These are phyloP conservation scores for Cremastinae sp. DNA, from an alignment of 2,888 invertebrate genomes.

Conservation along the genomic window DNA sequence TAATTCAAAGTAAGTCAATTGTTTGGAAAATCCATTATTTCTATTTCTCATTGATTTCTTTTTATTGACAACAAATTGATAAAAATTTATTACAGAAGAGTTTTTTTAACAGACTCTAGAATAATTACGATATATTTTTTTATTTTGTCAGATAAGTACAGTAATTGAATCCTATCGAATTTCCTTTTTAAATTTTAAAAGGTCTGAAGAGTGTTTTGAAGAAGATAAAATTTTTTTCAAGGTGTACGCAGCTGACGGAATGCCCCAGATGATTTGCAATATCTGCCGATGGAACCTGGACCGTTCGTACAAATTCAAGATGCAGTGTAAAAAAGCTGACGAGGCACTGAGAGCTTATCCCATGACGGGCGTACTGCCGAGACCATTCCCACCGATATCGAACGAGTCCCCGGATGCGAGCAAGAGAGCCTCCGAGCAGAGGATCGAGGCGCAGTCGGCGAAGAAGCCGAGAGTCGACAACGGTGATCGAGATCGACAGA, in stretches of 20 bases:
- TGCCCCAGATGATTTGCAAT: slow-evolving; percentile 88
- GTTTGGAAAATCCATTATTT: too few relatives aligned
- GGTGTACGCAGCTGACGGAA: slow-evolving; percentile 83
- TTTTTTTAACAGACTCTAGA: too few relatives aligned
- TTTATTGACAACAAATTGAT: too few relatives aligned
- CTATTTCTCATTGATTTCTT: too few relatives aligned
- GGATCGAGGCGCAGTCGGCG: slow-evolving; percentile 66
- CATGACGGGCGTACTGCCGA: slow-evolving; percentile 84
- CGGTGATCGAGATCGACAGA: slow-evolving; percentile 70
- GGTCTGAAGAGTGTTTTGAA: too few relatives aligned
- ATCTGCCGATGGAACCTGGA: slow-evolving; percentile 86
- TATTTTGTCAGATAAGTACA: too few relatives aligned
- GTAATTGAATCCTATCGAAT: too few relatives aligned
- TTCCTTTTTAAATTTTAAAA: too few relatives aligned
- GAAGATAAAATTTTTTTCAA: slow-evolving; percentile 58
- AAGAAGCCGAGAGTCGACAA: slow-evolving; percentile 77
- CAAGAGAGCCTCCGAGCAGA: slow-evolving; percentile 73
- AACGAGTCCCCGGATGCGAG: slow-evolving; percentile 72
- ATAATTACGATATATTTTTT: too few relatives aligned
- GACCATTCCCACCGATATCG: slow-evolving; percentile 81
- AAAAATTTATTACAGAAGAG: too few relatives aligned
- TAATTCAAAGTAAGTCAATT: too few relatives aligned
- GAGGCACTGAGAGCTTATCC: slow-evolving; percentile 86
- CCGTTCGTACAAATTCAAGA: slow-evolving; percentile 88
- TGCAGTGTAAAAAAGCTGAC: slow-evolving; percentile 88